These are phyloP conservation scores for Corythucha ciliata DNA, from an alignment of 2,888 invertebrate genomes.

Conservation along the genomic window DNA sequence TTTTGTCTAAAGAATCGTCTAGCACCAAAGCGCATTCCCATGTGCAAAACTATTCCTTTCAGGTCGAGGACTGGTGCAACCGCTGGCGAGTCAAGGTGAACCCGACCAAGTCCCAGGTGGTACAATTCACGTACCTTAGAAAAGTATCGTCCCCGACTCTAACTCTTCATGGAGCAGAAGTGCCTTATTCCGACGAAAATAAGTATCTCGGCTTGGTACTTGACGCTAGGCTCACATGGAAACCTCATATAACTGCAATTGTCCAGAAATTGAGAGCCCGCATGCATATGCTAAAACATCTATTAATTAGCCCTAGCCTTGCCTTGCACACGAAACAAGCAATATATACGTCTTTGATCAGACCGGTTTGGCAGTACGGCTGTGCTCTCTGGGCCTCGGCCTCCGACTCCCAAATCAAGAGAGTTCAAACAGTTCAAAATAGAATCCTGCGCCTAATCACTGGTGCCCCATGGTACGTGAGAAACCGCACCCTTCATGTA, in stretches of 20 bases:
- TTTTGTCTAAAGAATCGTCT: neutral
- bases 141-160: neutral
- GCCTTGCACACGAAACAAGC: neutral
- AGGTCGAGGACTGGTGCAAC: constrained; percentile 1
- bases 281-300: constrained; percentile 8
- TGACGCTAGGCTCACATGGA: constrained; percentile 9
- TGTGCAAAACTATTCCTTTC: neutral
- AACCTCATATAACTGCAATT: neutral
- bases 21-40: neutral
- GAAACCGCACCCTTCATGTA: neutral
- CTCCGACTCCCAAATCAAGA: constrained; percentile 14
- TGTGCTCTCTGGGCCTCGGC: constrained; percentile 13
- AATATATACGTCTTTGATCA: constrained; percentile 4
- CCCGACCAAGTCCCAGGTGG: neutral
- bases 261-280: constrained; percentile 7
- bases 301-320: neutral
- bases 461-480: constrained; percentile 7
- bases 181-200: neutral
- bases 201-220: neutral
- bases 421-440: constrained; percentile 15
- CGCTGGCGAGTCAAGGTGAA: constrained; percentile 8
- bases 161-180: neutral
- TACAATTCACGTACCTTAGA: constrained; percentile 5
- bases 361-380: constrained; percentile 14
- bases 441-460: constrained; percentile 7